Evolutionary conservation across 2,797 vertebrate genomes (phyloP).

Genomic region (Enteromius mattozi): DNA sequence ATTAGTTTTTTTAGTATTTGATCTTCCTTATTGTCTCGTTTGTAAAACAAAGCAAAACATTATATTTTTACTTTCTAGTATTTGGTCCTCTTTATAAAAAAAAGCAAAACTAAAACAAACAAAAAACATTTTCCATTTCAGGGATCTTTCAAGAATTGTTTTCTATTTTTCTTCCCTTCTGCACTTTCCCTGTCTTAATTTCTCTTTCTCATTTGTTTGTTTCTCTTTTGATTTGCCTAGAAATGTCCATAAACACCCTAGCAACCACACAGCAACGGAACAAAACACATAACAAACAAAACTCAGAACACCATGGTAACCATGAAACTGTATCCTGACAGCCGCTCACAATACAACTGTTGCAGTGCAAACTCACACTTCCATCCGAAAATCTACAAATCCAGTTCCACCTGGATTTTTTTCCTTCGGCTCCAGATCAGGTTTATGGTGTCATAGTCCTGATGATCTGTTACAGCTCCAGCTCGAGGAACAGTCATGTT

Average conservation of each 20-base stretch:
- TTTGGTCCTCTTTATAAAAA: background rate
- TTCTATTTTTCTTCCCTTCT: background rate
- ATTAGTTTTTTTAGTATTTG: no score
- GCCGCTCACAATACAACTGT: background rate
- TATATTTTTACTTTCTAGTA: background rate
- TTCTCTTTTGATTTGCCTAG: background rate
- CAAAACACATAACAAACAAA: background rate
- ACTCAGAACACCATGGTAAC: background rate
- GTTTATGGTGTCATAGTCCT: background rate
- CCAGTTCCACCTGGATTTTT: constrained; percentile 51
- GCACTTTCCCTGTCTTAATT: constrained; percentile 9
- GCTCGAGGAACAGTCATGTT: constrained; percentile 30
- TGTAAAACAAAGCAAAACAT: no score
- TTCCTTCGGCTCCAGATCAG: constrained; percentile 61
- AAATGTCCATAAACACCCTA: background rate
- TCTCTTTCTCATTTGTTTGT: background rate
- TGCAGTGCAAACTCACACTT: background rate
- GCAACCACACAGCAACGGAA: background rate
- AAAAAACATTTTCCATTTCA: background rate
- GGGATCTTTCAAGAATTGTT: constrained; percentile 20
- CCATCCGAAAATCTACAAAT: background rate
- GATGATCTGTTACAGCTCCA: background rate
- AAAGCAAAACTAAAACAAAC: background rate
- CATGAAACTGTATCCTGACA: background rate
- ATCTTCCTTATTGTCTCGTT: no score